Base-by-base conservation (phyloP, 1,140 invertebrate genomes). In the Papilio polytes region DNA sequence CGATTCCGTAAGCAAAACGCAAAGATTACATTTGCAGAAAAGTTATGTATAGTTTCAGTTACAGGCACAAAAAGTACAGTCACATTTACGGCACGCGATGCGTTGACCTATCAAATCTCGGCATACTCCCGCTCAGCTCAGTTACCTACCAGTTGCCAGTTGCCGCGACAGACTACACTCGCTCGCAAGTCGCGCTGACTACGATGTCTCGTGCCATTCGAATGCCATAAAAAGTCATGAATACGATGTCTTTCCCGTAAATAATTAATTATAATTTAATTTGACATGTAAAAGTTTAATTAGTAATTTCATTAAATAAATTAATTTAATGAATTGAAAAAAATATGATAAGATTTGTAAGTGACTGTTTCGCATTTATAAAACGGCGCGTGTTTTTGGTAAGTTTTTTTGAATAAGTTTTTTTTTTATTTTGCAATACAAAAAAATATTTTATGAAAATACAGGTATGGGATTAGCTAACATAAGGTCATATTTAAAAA, bases 51-150 rank as follows among this genome's bases (percentile, higher is more conserved):
- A 78, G 26, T 66, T 80, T 74, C 78, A 80, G 70, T 48, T 74
- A 46, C 51, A 78, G 8, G 74, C 22, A 77, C 63, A 79, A 80
- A 66, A 72, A 66, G 74, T 80, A 82, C 53, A 66, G 59, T 59
- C 53, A 76, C 70, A 70, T 44, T 70, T 51, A 46, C 44, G 77
- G 79, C 81, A 63, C 78, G 74, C 80, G 80, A 86, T 86, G 85
- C 88, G 86, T 88, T 90, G 90, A 91, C 90, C 90, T 87, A 88
- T 87, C 86, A 88, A 88, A 90, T 89, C 87, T 88, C 86, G 82
- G 85, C 84, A 80, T 82, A 82, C 83, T 88, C 86, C 82, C 84
- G 86, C 84, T 82, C 81, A 85, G n/a, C n/a, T 56, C 48, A 6
- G 48, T 51, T 51, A 18, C 48, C 84, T 41, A 41, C 36, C 36